Base-by-base conservation (phyloP, 1,140 invertebrate genomes). In the Hylyphantes graminicola region DNA sequence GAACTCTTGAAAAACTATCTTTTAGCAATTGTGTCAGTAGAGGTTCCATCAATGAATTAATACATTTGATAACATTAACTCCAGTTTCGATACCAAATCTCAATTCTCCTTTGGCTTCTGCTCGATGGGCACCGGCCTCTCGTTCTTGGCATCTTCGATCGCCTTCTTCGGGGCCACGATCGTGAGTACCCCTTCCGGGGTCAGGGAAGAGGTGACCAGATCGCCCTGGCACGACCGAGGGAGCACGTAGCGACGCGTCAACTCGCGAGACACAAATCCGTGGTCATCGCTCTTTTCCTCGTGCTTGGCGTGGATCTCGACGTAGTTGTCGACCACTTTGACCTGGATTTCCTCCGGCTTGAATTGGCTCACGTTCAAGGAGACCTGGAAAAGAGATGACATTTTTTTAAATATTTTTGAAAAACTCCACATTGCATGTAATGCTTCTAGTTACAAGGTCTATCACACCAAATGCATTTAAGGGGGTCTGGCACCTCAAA, bases 201-300 rank as follows among this genome's bases (percentile, higher is more conserved):
- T 94, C 67, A 96, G 88, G 8, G 92, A 92, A 1, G 94, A 95
- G 54, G 92, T 91, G 0, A 95, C 93, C 59, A 91, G 89, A 6
- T 93, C 92, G 0, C 91, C 87, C 84, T 94, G 91, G 50, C 93
- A 92, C 76, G 92, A 91, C 59, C 91, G 89, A 0, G 93, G 93
- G 50, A 94, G 86, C 17, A 91, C 89, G 83, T 94, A 95, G 55
- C 92, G 92, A 55, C 94, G 92, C 13, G 93, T 92, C 89, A 96
- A 96, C 88, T 95, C 94, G 7, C 94, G 92, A 0, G 93, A 93
- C 15, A 95, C 92, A 87, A 91, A 95, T 5, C 94, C 94, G 86
- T 94, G 93, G 50, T 89, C 87, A 73, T 89, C 89, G 1, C 68
- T 68, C 51, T 87, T 82, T 13, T 89, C 89, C 68, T 88, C 87